Base-by-base conservation (phyloP, 2,797 vertebrate genomes). In the Rhodeus uyekii region DNA sequence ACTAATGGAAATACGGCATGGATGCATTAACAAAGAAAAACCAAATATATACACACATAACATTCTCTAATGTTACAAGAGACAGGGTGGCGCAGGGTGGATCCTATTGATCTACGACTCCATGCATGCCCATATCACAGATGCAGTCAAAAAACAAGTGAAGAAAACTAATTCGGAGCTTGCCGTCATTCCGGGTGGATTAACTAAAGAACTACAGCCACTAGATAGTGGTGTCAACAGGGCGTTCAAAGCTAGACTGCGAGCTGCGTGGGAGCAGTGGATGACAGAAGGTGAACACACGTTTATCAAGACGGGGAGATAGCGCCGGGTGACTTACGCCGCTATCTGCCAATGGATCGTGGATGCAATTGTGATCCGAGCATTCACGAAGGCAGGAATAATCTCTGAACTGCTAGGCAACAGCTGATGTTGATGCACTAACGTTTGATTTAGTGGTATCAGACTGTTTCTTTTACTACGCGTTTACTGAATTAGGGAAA, bases 91-190 rank as follows among this genome's bases (percentile, higher is more conserved):
- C 34, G 1, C 61, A n/a, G n/a, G n/a, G n/a, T n/a, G n/a, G n/a
- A n/a, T 58, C 85, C 71, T 86, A 38, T 78, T 85, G 71, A 71
- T 79, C 67, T 84, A 9, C 42, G 60, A 78, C 74, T 81, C 80
- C 60, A 83, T 86, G 76, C 64, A 36, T 16, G 19, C 83, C 50
- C 76, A 86, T 69, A 42, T 79, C 55, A 79, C 77, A 4, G 77
- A 68, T 68, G 4, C 8, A 71, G 78, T 80, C 39, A 80, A 80
- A 80, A 71, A 36, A 38, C 63, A 53, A 71, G 65, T 80, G 63
- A 80, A 71, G 78, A 24, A 80, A 34, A 80, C 39, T 27, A 53
- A 83, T 65, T 76, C 44, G 18, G 34, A 42, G 48, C 76, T 65
- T 38, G 82, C 76, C 32, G 8, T 83, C 65, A 83, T 83, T 83